A percentile compares a stretch with the other conserved stretches of the same genome.
Conservation (phyloP, 2,797 vertebrate genomes). For the Ptychadena robeensis region DNA sequence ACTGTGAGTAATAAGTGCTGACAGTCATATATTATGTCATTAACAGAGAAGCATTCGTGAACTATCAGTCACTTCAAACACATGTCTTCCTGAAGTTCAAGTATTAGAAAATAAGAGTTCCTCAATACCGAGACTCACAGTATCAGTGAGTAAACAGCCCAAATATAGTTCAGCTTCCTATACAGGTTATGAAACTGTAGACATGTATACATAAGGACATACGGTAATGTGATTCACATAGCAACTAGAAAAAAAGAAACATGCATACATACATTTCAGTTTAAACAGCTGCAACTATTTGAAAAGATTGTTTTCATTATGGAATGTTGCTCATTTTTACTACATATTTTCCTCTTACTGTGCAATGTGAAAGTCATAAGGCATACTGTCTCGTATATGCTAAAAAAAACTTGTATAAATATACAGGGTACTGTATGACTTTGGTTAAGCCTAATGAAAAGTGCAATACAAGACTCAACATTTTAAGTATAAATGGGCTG, state of each 20-base stretch:
- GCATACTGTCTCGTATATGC: not conserved
- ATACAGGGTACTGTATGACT: not conserved
- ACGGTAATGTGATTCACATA: not conserved
- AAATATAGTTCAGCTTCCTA: not conserved
- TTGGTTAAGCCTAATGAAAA: not conserved
- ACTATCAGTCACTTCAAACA: slow-evolving; percentile 26
- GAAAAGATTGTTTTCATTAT: not conserved
- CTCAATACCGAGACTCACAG: not conserved
- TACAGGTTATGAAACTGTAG: not conserved
- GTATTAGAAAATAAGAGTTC: not conserved
- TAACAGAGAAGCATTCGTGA: slow-evolving; percentile 58
- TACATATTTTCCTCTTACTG: not conserved
- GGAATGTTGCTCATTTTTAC: not conserved
- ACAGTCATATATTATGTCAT: slow-evolving; percentile 45
- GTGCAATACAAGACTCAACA: not conserved
- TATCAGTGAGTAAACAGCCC: not conserved
- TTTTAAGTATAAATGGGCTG: not conserved
- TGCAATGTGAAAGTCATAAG: not conserved
- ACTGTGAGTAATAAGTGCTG: not conserved
- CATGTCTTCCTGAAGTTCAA: not conserved
- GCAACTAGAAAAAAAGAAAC: slow-evolving; percentile 1
- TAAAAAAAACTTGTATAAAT: not conserved
- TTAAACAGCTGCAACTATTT: slow-evolving; percentile 3
- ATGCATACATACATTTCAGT: not conserved
- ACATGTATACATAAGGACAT: not conserved